These are phyloP conservation scores for Glaucomys volans DNA, from an alignment of 2,113 vertebrate genomes.

Conservation along the genomic window DNA sequence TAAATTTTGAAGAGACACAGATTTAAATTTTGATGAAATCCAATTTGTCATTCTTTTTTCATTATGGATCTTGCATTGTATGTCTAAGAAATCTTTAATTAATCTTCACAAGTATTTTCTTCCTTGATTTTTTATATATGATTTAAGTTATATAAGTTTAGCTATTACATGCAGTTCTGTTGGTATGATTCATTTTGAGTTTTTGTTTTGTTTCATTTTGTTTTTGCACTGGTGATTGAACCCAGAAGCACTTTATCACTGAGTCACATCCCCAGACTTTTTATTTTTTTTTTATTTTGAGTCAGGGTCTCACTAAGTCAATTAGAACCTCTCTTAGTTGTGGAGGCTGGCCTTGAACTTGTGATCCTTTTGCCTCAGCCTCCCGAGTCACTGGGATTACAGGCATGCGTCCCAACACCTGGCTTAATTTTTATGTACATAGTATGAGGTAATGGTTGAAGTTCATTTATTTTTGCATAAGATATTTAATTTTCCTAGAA, in stretches of 20 bases:
- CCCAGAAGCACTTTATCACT: no score
- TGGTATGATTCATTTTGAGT: background rate
- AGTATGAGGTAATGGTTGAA: background rate
- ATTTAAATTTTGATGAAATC: background rate
- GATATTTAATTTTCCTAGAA: background rate
- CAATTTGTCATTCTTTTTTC: background rate
- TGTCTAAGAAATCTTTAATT: background rate
- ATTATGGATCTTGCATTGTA: background rate
- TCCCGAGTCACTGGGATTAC: no score
- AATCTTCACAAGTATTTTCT: background rate
- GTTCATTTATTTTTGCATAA: background rate
- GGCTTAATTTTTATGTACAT: background rate
- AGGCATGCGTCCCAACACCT: no score
- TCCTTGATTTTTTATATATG: background rate
- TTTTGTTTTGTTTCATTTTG: no score
- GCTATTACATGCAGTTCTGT: background rate
- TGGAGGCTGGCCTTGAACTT: no score
- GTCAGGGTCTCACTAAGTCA: no score
- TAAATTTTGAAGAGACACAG: background rate
- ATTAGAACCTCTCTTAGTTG: no score
- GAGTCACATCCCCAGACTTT: no score
- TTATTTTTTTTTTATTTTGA: no score
- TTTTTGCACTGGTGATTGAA: no score
- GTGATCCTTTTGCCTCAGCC: no score
- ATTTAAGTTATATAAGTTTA: background rate